Evolutionary conservation across 1,140 invertebrate genomes (phyloP).

Genomic region (Drosophila mayri): DNA sequence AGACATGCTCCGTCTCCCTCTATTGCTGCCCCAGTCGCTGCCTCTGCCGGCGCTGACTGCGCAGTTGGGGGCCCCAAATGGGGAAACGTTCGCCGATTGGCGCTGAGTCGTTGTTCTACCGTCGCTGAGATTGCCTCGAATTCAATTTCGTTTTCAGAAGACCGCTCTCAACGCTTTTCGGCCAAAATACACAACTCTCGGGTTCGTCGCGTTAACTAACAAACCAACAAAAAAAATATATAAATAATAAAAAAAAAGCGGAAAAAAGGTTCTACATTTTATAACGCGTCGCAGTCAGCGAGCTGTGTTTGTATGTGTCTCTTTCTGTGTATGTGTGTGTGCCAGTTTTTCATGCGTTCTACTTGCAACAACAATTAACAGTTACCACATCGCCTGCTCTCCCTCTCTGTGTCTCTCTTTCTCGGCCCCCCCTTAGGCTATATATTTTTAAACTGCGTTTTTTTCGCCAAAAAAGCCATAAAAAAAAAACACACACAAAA

Average conservation of each 20-base stretch:
- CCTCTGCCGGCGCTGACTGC: conserved; percentile 34
- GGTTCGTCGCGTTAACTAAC: conserved; percentile 42
- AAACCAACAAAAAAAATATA: conserved; percentile 9
- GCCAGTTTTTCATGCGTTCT: conserved; percentile 81
- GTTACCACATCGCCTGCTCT: conserved; percentile 64
- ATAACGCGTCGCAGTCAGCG: conserved; percentile 35
- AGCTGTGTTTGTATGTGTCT: conserved; percentile 35
- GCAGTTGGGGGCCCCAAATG: conserved; percentile 69
- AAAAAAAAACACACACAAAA: conserved; percentile 49
- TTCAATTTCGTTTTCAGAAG: conserved; percentile 40
- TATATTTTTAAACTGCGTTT: conserved; percentile 79
- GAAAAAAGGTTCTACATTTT: conserved; percentile 62
- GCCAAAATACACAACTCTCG: conserved; percentile 41
- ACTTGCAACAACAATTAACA: conserved; percentile 63
- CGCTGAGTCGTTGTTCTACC: conserved; percentile 83
- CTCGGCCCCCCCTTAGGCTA: conserved; percentile 17
- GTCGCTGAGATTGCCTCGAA: conserved; percentile 77
- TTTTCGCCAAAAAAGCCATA: conserved; percentile 82
- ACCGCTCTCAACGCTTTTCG: conserved; percentile 39
- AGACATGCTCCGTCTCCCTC: not conserved
- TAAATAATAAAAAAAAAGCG: conserved; percentile 3
- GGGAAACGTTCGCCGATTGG: conserved; percentile 52
- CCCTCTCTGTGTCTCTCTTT: not conserved
- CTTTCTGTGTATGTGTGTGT: conserved; percentile 51
- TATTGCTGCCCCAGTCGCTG: conserved; percentile 10